Evolutionary conservation across 2,113 vertebrate genomes (phyloP).

Genomic region (Ochotona curzoniae): DNA sequence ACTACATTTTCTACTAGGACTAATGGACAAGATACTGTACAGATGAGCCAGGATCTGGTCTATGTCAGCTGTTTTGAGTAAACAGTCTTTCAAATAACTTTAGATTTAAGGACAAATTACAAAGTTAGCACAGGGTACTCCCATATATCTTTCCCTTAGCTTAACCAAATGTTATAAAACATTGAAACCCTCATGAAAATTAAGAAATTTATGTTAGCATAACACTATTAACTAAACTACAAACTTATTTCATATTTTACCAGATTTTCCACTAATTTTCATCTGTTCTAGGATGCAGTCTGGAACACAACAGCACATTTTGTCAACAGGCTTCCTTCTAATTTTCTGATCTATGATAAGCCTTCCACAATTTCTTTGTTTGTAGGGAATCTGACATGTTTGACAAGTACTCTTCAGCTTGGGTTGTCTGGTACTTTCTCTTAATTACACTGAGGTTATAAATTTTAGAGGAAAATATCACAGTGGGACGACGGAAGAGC

Average conservation of each 20-base stretch:
- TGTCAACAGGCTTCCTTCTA: neutral
- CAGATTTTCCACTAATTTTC: neutral
- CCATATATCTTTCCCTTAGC: neutral
- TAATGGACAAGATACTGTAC: neutral
- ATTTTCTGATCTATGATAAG: neutral
- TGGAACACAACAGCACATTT: neutral
- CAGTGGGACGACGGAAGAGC: neutral
- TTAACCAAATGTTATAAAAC: neutral
- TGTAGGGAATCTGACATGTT: neutral
- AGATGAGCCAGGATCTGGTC: neutral
- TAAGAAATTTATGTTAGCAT: neutral
- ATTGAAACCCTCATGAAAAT: neutral
- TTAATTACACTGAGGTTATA: neutral
- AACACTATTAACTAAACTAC: neutral
- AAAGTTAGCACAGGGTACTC: neutral
- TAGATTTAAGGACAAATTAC: neutral
- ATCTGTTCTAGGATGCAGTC: neutral
- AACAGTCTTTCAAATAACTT: neutral
- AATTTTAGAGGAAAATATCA: neutral
- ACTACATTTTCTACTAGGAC: neutral
- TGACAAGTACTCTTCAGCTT: neutral
- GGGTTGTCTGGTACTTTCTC: neutral
- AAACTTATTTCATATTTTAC: neutral
- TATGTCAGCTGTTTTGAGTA: neutral
- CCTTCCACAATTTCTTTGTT: neutral